Evolutionary conservation across 2,888 invertebrate genomes (phyloP).

Genomic region (Gymnocheta viridis): DNA sequence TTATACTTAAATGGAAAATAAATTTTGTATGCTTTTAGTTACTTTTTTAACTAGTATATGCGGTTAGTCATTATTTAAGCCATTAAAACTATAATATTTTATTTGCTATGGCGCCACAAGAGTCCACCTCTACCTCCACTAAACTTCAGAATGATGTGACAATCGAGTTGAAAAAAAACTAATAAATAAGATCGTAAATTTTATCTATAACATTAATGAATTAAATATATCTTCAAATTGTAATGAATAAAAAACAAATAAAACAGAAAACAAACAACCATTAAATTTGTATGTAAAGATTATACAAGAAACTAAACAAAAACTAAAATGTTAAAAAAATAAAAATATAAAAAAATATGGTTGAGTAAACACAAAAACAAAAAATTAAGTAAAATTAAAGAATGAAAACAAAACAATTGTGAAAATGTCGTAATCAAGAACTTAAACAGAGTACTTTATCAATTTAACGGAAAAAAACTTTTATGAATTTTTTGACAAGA

Average conservation of each 20-base stretch:
- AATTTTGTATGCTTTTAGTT: background rate
- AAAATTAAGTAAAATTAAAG: background rate
- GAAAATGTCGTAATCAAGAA: conserved; percentile 20
- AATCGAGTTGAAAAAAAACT: background rate
- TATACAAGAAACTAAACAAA: background rate
- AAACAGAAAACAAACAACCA: background rate
- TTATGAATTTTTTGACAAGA: conserved; percentile 14
- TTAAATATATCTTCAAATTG: background rate
- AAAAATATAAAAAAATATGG: no score
- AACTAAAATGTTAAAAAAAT: conserved; percentile 4
- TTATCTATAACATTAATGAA: conserved; percentile 4
- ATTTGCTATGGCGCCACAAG: conserved; percentile 27
- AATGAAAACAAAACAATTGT: conserved; percentile 14
- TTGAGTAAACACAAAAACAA: conserved; percentile 9
- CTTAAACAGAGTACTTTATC: conserved; percentile 16
- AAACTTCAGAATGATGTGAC: background rate
- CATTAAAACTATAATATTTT: conserved; percentile 1
- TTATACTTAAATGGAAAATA: background rate
- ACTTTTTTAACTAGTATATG: background rate
- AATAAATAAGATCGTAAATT: background rate
- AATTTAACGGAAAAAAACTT: background rate
- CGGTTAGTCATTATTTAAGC: conserved; percentile 25
- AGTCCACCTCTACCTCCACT: background rate
- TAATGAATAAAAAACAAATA: background rate
- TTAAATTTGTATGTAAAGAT: background rate